Evolutionary conservation across 2,888 invertebrate genomes (phyloP).

Genomic region (Apotomis betuletana): DNA sequence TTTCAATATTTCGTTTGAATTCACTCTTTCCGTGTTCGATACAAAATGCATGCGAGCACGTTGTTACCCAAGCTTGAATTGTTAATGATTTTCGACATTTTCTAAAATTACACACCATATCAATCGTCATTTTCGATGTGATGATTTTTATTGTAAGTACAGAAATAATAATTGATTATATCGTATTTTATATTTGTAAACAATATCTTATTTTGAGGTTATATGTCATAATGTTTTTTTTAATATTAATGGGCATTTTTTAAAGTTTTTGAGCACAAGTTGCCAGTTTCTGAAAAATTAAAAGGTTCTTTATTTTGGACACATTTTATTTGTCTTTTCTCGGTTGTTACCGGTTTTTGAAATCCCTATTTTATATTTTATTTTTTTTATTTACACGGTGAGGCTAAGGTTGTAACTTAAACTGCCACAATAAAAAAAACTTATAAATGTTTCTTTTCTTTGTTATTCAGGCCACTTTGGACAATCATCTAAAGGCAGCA

Average conservation of each 20-base stretch:
- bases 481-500: constrained; percentile 89
- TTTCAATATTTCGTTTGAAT: constrained; percentile 74
- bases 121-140: constrained; percentile 61
- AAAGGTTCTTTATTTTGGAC: constrained; percentile 23
- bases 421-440: constrained; percentile 22
- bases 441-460: constrained; percentile 30
- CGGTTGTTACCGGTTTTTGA: constrained; percentile 19
- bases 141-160: constrained; percentile 3
- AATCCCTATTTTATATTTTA: constrained; percentile 15
- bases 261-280: constrained; percentile 5
- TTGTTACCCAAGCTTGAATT: constrained; percentile 80
- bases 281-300: constrained; percentile 13
- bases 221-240: constrained; percentile 34
- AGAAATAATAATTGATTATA: constrained; percentile 11
- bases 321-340: not conserved
- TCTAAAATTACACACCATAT: constrained; percentile 80
- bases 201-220: constrained; percentile 42
- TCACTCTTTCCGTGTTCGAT: constrained; percentile 80
- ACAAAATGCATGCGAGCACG: constrained; percentile 83
- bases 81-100: constrained; percentile 78
- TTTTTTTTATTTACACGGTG: not conserved
- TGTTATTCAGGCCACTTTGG: constrained; percentile 86
- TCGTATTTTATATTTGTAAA: constrained; percentile 23
- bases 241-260: constrained; percentile 13
- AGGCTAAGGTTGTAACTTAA: not conserved